phyloP scores from a whole-genome alignment of 2,113 vertebrate species.

The Seriola quinqueradiata region DNA sequence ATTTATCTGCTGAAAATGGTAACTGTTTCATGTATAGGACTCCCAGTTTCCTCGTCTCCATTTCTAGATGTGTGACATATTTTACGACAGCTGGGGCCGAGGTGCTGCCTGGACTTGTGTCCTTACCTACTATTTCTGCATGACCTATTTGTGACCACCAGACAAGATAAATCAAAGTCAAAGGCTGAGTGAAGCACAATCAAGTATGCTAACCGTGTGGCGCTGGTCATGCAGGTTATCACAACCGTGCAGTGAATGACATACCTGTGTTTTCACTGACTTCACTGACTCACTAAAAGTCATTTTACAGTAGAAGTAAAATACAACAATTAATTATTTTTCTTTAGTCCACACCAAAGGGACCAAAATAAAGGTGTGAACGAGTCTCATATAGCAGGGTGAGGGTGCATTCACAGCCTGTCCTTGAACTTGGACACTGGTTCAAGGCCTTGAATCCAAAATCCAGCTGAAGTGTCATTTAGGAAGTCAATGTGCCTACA shows the following conservation, averaged over 20 bases:
- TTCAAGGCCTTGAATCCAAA: constrained; percentile 1
- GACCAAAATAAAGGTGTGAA: constrained; percentile 19
- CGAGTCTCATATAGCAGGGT: constrained; percentile 3
- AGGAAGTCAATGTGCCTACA: background rate
- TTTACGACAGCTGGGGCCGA: background rate
- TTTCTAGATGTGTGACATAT: background rate
- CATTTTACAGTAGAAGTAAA: background rate
- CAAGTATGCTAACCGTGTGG: background rate
- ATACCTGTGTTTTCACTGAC: background rate
- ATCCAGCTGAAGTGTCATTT: background rate
- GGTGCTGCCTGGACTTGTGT: background rate
- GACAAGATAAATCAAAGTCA: background rate
- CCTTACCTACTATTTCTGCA: background rate
- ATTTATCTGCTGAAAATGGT: background rate
- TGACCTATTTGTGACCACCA: background rate
- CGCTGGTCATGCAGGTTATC: background rate
- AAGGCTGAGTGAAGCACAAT: background rate
- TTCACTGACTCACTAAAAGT: background rate
- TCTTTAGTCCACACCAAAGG: background rate
- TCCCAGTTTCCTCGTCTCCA: background rate
- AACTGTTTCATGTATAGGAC: background rate
- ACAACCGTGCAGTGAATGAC: background rate
- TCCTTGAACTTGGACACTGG: background rate
- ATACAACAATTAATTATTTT: background rate
- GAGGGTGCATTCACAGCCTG: background rate